Evolutionary conservation across 2,797 vertebrate genomes (phyloP).

Genomic region (Pantherophis vulpinus): DNA sequence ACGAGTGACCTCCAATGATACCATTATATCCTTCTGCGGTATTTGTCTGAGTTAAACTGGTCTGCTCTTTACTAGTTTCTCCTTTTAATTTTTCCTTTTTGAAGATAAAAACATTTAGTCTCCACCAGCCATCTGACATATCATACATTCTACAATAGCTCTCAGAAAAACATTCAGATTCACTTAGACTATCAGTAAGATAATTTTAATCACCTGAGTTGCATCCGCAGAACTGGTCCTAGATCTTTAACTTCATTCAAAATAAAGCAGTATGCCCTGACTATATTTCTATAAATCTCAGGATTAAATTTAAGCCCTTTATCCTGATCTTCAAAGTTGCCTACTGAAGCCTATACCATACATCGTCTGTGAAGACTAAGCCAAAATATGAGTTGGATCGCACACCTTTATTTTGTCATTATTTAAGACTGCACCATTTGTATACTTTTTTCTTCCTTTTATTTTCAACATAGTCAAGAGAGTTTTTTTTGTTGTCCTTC

Average conservation of each 20-base stretch:
- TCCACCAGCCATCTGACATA: not conserved
- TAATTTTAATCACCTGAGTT: not conserved
- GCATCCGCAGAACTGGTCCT: not conserved
- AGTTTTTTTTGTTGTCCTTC: not conserved
- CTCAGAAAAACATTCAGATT: not conserved
- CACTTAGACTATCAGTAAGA: not conserved
- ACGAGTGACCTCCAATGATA: not conserved
- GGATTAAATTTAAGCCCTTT: not conserved
- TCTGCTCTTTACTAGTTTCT: not conserved
- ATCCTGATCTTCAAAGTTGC: not conserved
- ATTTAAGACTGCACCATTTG: not conserved
- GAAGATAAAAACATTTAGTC: not conserved
- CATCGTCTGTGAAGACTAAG: not conserved
- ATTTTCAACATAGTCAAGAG: not conserved
- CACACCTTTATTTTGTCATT: not conserved
- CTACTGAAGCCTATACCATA: not conserved
- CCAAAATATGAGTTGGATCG: not conserved
- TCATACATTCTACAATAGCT: not conserved
- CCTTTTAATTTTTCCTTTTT: not conserved
- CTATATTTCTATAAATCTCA: not conserved
- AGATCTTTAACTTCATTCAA: not conserved
- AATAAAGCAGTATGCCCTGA: not conserved
- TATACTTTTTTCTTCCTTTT: not conserved
- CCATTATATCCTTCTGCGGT: not conserved
- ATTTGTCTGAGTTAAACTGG: not conserved